Evolutionary conservation across 2,113 vertebrate species (phyloP).

Genomic region (Mastomys natalensis): DNA sequence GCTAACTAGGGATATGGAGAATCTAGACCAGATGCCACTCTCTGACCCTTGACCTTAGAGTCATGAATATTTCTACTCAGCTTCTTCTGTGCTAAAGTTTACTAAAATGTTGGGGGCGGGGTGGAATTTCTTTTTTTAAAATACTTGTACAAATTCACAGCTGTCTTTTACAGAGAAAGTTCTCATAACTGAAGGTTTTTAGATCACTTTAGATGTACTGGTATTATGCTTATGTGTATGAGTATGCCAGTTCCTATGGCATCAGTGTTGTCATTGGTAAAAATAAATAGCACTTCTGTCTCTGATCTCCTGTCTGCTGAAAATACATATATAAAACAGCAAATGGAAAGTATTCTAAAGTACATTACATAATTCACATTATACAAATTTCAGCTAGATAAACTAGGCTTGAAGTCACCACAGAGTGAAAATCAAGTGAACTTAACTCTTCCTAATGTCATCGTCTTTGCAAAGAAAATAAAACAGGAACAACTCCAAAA

Average conservation of each 20-base stretch:
- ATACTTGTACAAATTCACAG: background rate
- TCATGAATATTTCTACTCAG: background rate
- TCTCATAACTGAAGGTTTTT: background rate
- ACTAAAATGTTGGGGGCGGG: background rate
- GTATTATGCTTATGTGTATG: background rate
- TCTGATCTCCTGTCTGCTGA: conserved; percentile 42
- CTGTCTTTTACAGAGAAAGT: background rate
- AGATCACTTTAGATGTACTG: background rate
- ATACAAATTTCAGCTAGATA: background rate
- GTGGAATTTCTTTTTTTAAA: background rate
- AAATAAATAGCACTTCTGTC: conserved; percentile 18
- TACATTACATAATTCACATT: background rate
- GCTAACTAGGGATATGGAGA: background rate
- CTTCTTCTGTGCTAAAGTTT: background rate
- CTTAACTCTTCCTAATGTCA: conserved; percentile 36
- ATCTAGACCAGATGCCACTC: background rate
- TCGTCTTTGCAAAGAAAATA: conserved; percentile 13
- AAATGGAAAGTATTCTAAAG: background rate
- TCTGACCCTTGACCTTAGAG: background rate
- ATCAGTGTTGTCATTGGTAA: conserved; percentile 20
- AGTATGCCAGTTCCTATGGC: background rate
- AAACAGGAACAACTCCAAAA: conserved; percentile 32
- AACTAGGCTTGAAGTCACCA: conserved; percentile 15
- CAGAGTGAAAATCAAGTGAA: conserved; percentile 10
- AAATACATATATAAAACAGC: background rate